Percentiles rank a stretch among this genome's conserved stretches.
These are phyloP conservation scores for Penelope pileata DNA, from an alignment of 2,113 vertebrate species.

Conservation along the genomic window DNA sequence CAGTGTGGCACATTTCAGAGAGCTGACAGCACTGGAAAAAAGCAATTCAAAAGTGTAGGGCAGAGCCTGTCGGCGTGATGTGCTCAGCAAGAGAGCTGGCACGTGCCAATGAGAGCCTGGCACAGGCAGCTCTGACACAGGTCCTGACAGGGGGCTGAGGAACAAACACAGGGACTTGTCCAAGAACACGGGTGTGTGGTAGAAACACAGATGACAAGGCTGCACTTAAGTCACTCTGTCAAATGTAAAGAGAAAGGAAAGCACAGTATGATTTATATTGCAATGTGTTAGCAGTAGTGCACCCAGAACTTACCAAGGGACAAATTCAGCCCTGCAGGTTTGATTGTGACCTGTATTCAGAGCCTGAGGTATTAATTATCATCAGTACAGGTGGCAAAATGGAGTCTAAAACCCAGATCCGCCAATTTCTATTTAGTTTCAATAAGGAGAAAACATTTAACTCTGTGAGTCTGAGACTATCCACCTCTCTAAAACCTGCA, in stretches of 20 bases:
- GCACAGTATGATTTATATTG: not conserved
- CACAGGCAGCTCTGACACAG: not conserved
- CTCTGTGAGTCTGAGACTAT: not conserved
- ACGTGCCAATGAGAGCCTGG: accelerated
- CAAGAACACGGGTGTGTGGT: not conserved
- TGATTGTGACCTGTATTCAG: not conserved
- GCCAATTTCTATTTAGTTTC: not conserved
- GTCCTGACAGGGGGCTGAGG: slow-evolving; percentile 37
- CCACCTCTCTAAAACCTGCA: not conserved
- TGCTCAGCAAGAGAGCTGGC: slow-evolving; percentile 4
- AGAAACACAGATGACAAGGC: not conserved
- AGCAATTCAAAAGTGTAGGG: slow-evolving; percentile 18
- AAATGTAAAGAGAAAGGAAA: not conserved
- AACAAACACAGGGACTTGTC: not conserved
- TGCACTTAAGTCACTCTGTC: not conserved
- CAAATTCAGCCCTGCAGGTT: not conserved
- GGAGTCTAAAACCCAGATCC: not conserved
- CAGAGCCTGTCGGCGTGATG: not conserved
- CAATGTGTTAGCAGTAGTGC: not conserved
- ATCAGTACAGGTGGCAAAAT: not conserved
- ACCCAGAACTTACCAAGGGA: not conserved
- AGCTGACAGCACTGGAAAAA: slow-evolving; percentile 27
- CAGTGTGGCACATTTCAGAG: not conserved
- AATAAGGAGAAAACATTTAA: not conserved
- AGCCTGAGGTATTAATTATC: not conserved